Base-by-base conservation (phyloP, 1,140 invertebrate genomes). In the Drosophila kikkawai region DNA sequence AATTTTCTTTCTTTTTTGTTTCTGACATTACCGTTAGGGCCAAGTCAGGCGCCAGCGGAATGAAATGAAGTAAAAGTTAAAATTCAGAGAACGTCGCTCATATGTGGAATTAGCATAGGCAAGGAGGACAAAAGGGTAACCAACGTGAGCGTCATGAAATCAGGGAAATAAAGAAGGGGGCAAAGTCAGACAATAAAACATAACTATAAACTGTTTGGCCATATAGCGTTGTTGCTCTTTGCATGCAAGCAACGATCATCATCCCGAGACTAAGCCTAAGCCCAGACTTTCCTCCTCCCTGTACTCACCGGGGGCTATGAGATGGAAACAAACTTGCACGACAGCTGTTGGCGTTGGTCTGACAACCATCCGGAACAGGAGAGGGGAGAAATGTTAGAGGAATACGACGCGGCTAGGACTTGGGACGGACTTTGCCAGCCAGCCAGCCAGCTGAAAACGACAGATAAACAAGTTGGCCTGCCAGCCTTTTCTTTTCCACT, bases 271-370 rank as follows among this genome's bases (percentile, higher is more conserved):
- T 83, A 22, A 29, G 34, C 60, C 34, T 19, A 15, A 63, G 15
- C n/a, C 53, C 53, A 59, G 51, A 32, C 53, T 19, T 64, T 7
- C 8, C 22, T 7, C 11, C 22, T 19, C 37, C 34, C 39, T 11
- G 34, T 29, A 48, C 19, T 41, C n/a, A 15, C 34, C 9, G 53
- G 50, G 65, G 59, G 50, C 48, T 70, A 57, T 71, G 48, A 67
- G 76, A 77, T 80, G 69, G 77, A 77, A 76, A 77, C 77, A 65
- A 87, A 83, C 71, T 83, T 63, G 59, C 76, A 71, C 56, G 83
- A 86, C 82, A 87, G 83, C 83, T 87, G 84, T 78, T 87, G 84
- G 84, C 83, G 83, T 80, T 78, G 75, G 76, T 55, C 80, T 83
- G 84, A 80, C 83, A 83, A 70, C 57, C 75, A 73, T 50, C 59